Evolutionary conservation across 2,888 invertebrate genomes (phyloP), one percentile per base, ranked within the genome.

Genomic region (Lamproptera curius): DNA sequence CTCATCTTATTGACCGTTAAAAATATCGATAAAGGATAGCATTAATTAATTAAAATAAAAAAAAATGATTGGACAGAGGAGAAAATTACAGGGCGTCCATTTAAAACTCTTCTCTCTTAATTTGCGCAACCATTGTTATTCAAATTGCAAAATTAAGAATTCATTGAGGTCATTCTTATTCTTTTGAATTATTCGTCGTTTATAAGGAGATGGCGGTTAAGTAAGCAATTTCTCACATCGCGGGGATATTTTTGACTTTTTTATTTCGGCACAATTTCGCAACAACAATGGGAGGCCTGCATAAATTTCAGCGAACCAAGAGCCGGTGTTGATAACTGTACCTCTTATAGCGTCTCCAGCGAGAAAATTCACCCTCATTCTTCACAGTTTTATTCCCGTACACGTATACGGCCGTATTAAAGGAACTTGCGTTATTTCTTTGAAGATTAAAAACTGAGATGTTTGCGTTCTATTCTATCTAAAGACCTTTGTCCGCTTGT

Each of bases 81-180:
- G n/a, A n/a, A 6, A 28, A 28, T 28, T 28, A 28, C 28, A 10
- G n/a, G 2, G n/a, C 9, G 39, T 16, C 36, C 39, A 17, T 35
- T 50, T 53, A 52, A 34, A 52, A 34, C 39, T 44, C 44, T 53
- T 58, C 56, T 56, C 58, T 61, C 70, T 66, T 67, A 73, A 77
- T 73, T 75, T 72, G 62, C 61, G 61, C 54, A n/a, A 41, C 65
- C 61, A 78, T 78, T 81, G 78, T 77, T 74, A 79, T 80, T 79
- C 69, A 78, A 79, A 80, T 75, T 64, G 62, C 61, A 69, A n/a
- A 73, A 80, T 81, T 75, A 76, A 74, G 71, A 71, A 77, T 70
- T 73, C 73, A 79, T 78, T 75, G 76, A 67, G 66, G 67, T 74
- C 75, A 73, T 65, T 73, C 67, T 61, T 75, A 70, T 67, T 65